Percentiles rank a stretch among this genome's conserved stretches.
Evolutionary conservation across 2,888 invertebrate species (phyloP).

Genomic region (Eupithecia subumbrata): DNA sequence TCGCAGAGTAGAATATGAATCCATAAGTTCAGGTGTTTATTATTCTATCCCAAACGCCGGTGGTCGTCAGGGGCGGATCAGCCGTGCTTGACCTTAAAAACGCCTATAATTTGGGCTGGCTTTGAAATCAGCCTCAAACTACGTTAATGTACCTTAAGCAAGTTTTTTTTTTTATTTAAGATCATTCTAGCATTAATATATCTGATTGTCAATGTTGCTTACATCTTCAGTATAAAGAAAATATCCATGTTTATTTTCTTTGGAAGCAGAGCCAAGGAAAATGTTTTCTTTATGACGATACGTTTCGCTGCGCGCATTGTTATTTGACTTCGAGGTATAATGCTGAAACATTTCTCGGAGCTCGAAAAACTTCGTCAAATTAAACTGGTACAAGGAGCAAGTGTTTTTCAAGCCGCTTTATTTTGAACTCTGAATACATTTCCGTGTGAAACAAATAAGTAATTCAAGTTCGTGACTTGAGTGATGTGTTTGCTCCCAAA

Average conservation of each 20-base stretch:
- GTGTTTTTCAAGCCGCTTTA: conserved; percentile 30
- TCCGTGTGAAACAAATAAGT: conserved; percentile 11
- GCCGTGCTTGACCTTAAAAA: background rate
- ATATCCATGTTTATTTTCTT: conserved; percentile 30
- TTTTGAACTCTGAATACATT: conserved; percentile 11
- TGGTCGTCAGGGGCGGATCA: background rate
- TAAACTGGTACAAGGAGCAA: conserved; percentile 33
- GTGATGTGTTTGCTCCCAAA: conserved; percentile 35
- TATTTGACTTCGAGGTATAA: conserved; percentile 24
- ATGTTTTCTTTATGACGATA: conserved; percentile 34
- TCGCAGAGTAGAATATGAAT: background rate
- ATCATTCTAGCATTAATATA: conserved; percentile 8
- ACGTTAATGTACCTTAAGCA: background rate
- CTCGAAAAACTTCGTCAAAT: conserved; percentile 36
- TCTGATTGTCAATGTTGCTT: conserved; percentile 12
- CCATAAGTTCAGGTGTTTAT: background rate
- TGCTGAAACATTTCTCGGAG: conserved; percentile 24
- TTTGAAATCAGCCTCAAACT: background rate
- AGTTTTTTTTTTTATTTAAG: background rate
- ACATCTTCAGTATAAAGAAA: conserved; percentile 17
- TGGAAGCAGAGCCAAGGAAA: conserved; percentile 24
- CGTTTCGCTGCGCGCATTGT: conserved; percentile 33
- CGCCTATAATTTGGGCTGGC: background rate
- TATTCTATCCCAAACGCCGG: background rate
- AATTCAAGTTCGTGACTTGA: conserved; percentile 20